A percentile compares a stretch with the other conserved stretches of the same genome.
Conservation (phyloP, 2,888 invertebrate genomes). For the Acleris holmiana region DNA sequence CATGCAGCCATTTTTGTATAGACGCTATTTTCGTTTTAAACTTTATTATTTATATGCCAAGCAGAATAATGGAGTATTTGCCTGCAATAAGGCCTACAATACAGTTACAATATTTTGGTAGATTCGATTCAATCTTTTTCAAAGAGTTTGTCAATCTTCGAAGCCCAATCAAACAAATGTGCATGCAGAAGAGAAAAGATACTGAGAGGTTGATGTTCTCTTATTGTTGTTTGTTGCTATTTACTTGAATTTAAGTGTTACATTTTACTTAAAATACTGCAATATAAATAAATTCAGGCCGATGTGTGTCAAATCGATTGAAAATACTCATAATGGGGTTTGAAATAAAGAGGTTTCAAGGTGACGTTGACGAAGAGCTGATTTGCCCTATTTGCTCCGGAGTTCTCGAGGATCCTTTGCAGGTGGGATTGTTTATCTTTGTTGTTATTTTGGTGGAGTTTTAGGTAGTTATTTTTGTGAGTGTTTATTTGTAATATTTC, state of each 20-base stretch:
- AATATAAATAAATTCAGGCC: constrained; percentile 42
- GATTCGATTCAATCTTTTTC: constrained; percentile 1
- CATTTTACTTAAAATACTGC: constrained; percentile 28
- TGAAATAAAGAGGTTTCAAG: constrained; percentile 96
- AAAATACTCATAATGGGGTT: constrained; percentile 91
- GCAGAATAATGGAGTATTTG: neutral
- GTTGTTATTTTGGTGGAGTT: constrained; percentile 24
- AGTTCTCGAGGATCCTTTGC: constrained; percentile 96
- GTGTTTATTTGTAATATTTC: constrained; percentile 34
- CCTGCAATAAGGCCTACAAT: neutral
- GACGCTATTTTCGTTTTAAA: constrained; percentile 20
- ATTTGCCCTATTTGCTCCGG: constrained; percentile 98
- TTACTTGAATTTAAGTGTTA: constrained; percentile 50
- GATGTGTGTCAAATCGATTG: constrained; percentile 54
- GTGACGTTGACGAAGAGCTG: constrained; percentile 98
- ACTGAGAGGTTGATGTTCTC: constrained; percentile 29
- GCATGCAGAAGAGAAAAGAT: constrained; percentile 33
- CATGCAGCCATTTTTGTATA: constrained; percentile 1
- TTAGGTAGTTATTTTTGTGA: constrained; percentile 23
- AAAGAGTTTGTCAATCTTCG: constrained; percentile 23
- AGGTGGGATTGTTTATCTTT: constrained; percentile 84
- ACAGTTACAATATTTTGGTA: neutral
- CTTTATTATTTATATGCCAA: neutral
- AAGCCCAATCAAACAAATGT: constrained; percentile 8
- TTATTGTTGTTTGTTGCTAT: constrained; percentile 54